Evolutionary conservation across 2,797 vertebrate genomes (phyloP), one percentile per base, ranked within the genome.

Genomic region (Rousettus madagascariensis): DNA sequence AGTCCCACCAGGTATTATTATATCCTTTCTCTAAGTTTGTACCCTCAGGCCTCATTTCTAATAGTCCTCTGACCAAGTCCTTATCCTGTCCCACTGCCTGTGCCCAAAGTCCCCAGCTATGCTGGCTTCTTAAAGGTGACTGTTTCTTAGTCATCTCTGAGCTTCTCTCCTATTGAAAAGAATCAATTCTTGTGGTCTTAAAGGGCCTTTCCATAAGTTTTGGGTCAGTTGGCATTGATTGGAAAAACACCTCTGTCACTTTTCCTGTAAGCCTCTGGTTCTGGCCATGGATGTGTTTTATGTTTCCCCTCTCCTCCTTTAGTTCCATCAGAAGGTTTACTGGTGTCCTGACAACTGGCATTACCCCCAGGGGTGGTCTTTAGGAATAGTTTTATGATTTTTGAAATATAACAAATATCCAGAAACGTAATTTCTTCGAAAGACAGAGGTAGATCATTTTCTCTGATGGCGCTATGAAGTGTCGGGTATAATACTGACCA

Each of bases 1-100:
- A 99, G 90, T 99, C 99, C 63, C 99, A 99, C 94, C 99, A 99
- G 99, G 99, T 99, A 98, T 59, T 20, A 74, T 5, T 20, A 74
- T 6, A 59, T 33, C 33, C 24, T 59, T 19, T 88, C 69, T 79
- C 72, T 41, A 61, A 12, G 24, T 69, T 82, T 66, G 7, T 83
- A 26, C 38, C 66, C 75, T 83, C 53, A 86, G 57, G 83, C 61
- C 49, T 59, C 57, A 51, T 74, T 93, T 90, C n/a, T 26, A 2
- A 53, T 63, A 38, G 55, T 71, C 79, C 57, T 3, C 36, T 61
- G 63, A 71, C 86, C 69, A 72, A 38, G 30, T 75, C 55, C 53
- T 95, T 38, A 55, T 38, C 78, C 55, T 68, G 0, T 74, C 65
- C 90, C 78, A 11, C n/a, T 53, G 1, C 86, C 24, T 28, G 12